Base-by-base conservation (phyloP, 2,888 invertebrate genomes). In the Oligia strigilis region DNA sequence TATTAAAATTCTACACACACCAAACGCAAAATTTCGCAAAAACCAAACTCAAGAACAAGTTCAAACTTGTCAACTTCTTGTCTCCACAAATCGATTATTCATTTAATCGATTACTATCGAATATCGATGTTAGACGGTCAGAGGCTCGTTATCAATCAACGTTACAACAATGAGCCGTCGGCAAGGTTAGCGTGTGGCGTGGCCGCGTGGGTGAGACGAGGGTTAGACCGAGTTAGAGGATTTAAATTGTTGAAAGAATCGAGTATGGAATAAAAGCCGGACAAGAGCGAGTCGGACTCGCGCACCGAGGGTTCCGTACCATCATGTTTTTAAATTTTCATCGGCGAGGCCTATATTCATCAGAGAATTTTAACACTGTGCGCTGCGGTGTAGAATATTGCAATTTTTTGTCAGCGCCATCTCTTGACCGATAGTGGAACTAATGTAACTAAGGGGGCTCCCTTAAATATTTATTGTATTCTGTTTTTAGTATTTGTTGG, bases 61-160 rank as follows among this genome's bases (percentile, higher is more conserved):
- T 77, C 3, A 19, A 46, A 71, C 60, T 43, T 77, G 73, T 72
- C 75, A 70, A 72, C 40, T 84, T 84, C 84, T 84, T 83, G 80
- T 81, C 65, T 70, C 43, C 72, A 40, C 58, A 58, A 81, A 81
- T 82, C 86, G 77, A 88, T 87, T 86, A 84, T 80, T 85, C 78
- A 85, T 85, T 82, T 40, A 83, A 76, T 77, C 72, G 83, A 85
- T 86, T 67, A 69, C 29, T 60, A 83, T 85, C 83, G 81, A 75
- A 80, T 60, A 83, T 85, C 83, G 83, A 77, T 83, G 36, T 55
- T 55, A 84, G 81, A 65, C 85, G 75, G 82, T 65, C 70, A 60
- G 78, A 62, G 74, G 40, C 69, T 70, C 58, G 76, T 72, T 82
- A 87, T 87, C 86, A 83, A 87, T 87, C 86, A 85, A 77, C 60